Base-by-base conservation (phyloP, 2,888 invertebrate genomes). In the Melangyna quadrimaculata region DNA sequence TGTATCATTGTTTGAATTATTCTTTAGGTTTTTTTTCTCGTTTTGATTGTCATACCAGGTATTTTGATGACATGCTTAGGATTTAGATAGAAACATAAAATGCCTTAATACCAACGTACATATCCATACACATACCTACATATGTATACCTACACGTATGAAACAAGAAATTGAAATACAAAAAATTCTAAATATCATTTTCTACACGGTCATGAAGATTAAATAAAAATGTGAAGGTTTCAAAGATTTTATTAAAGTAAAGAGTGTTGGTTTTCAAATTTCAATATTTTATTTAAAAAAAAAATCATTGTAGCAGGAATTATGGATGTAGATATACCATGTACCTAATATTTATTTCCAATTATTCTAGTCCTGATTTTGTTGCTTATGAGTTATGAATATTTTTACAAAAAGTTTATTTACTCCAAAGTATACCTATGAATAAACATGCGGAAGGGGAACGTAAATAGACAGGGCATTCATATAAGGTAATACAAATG, bases 41-140 rank as follows among this genome's bases (percentile, higher is more conserved):
- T 37, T 71, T 40, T 35, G 19, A 35, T 59, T 32, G 65, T 51
- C 63, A 51, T 57, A 35, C 51, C n/a, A 35, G 61, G 12, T 65
- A 73, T 77, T 69, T 43, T 22, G 40, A 71, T 59, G 71, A 35
- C 48, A 71, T 67, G 57, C 37, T 37, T 65, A 40, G 71, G 77
- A 82, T 72, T 77, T 59, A 40, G 53, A 51, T 82, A 61, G 10
- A 77, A 69, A 48, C 12, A 63, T 48, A 63, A 53, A 63, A 78
- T 69, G 48, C 69, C 43, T 61, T 29, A 19, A 48, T 22, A n/a
- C n/a, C n/a, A n/a, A n/a, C n/a, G n/a, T n/a, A n/a, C n/a, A n/a
- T n/a, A n/a, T n/a, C n/a, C n/a, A n/a, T n/a, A n/a, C n/a, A n/a
- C n/a, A n/a, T n/a, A n/a, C n/a, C n/a, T n/a, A n/a, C n/a, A n/a